Evolutionary conservation across 2,888 invertebrate species (phyloP).

Genomic region (Cataglyphis cursor): DNA sequence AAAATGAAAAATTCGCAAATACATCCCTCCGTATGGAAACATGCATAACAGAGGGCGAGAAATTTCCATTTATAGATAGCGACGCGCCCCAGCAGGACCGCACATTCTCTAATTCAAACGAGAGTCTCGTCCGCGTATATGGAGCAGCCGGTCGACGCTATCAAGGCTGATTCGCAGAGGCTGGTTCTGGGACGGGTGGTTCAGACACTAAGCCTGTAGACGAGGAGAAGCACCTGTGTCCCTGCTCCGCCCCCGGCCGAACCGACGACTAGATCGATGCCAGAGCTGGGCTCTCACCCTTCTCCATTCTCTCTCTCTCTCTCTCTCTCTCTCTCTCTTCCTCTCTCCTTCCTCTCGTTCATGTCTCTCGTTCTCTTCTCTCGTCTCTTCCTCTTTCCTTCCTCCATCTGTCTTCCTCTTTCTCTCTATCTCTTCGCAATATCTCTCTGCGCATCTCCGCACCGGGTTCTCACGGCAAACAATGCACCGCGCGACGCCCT

Average conservation of each 20-base stretch:
- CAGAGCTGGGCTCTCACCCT: conserved; percentile 72
- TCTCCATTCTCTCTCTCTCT: conserved; percentile 63
- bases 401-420: conserved; percentile 59
- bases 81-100: conserved; percentile 28
- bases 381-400: conserved; percentile 60
- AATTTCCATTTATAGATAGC: conserved; percentile 42
- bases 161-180: conserved; percentile 79
- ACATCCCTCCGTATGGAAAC: conserved; percentile 3
- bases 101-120: conserved; percentile 67
- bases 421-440: conserved; percentile 75
- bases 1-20: conserved; percentile 18
- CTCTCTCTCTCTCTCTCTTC: conserved; percentile 52
- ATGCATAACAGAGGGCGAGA: neutral
- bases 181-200: conserved; percentile 81
- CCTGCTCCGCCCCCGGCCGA: conserved; percentile 81
- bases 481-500: conserved; percentile 81
- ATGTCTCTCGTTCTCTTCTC: conserved; percentile 55
- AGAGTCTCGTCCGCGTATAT: conserved; percentile 65
- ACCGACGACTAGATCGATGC: conserved; percentile 84
- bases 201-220: conserved; percentile 83
- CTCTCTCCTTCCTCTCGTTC: conserved; percentile 56
- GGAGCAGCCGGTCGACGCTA: conserved; percentile 75
- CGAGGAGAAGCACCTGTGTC: conserved; percentile 84
- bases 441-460: conserved; percentile 80
- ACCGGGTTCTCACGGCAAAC: conserved; percentile 82